Evolutionary conservation across 2,113 vertebrate genomes (phyloP).

Genomic region (Neolamprologus tretocephalus): DNA sequence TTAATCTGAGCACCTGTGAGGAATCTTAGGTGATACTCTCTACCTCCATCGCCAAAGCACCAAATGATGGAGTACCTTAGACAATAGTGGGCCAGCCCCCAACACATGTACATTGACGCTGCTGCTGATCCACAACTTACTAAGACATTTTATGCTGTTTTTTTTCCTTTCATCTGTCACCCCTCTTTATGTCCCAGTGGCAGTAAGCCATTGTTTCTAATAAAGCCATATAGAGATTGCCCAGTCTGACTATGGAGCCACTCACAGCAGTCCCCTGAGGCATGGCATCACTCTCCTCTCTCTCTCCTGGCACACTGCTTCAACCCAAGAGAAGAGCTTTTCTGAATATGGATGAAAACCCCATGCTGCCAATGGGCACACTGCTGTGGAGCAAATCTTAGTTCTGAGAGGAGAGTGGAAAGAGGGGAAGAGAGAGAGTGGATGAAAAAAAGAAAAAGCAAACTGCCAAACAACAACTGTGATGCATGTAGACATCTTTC

Average conservation of each 20-base stretch:
- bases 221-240: not conserved
- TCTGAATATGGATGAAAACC: slow-evolving; percentile 2
- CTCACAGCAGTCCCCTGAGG: not conserved
- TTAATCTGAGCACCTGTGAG: not conserved
- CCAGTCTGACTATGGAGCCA: not conserved
- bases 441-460: not conserved
- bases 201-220: not conserved
- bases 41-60: not conserved
- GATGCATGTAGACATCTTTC: not conserved
- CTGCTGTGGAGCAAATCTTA: not conserved
- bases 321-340: not conserved
- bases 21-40: not conserved
- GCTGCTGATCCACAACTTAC: not conserved
- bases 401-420: not conserved
- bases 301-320: not conserved
- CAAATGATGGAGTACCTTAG: not conserved
- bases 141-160: not conserved
- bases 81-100: not conserved
- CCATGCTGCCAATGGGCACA: not conserved
- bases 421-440: not conserved
- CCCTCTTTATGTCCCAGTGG: not conserved
- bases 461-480: not conserved
- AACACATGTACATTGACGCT: not conserved
- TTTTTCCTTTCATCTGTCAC: not conserved
- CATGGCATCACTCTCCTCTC: not conserved